phyloP scores from a whole-genome alignment of 2,888 invertebrate genomes.

The Listrodromus nycthemerus region DNA sequence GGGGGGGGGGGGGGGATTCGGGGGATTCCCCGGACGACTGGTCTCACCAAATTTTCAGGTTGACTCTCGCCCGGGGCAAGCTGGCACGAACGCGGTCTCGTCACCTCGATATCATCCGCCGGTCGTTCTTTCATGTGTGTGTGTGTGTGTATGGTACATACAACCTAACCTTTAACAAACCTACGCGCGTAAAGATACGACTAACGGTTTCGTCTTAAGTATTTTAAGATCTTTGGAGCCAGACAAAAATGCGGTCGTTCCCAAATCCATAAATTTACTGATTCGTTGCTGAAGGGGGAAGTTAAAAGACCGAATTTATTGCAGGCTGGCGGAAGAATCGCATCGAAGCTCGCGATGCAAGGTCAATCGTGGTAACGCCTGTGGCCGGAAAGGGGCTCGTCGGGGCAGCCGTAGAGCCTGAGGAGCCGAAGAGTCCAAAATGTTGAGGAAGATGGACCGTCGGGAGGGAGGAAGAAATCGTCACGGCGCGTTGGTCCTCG shows the following conservation, averaged over 20 bases:
- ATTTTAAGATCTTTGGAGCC: background rate
- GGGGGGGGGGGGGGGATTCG: background rate
- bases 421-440: slow-evolving; percentile 50
- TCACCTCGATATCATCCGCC: slow-evolving; percentile 30
- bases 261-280: background rate
- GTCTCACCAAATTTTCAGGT: slow-evolving; percentile 50
- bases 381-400: slow-evolving; percentile 47
- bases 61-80: slow-evolving; percentile 47
- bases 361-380: slow-evolving; percentile 47
- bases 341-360: slow-evolving; percentile 62
- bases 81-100: slow-evolving; percentile 36
- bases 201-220: background rate
- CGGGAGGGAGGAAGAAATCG: slow-evolving; percentile 28
- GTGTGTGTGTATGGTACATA: background rate
- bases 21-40: slow-evolving; percentile 7
- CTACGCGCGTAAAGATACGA: background rate
- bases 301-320: background rate
- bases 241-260: background rate
- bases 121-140: background rate
- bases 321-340: slow-evolving; percentile 51
- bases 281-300: too few species aligned
- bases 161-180: background rate
- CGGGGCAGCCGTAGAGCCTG: slow-evolving; percentile 11
- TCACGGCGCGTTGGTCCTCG: slow-evolving; percentile 60
- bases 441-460: slow-evolving; percentile 63